Conservation (phyloP, 2,888 invertebrate genomes). For the Platyscelio sp. region DNA sequence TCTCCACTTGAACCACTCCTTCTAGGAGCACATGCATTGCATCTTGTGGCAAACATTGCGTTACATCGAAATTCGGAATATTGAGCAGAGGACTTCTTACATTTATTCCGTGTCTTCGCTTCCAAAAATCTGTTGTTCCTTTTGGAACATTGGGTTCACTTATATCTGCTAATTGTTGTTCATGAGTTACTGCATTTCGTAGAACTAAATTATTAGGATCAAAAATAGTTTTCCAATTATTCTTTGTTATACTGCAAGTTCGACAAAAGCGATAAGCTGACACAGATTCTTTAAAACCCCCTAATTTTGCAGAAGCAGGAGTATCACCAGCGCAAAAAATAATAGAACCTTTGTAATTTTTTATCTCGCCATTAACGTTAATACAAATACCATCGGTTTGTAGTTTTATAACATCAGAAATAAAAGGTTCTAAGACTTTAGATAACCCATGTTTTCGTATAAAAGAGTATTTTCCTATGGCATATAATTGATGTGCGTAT, state of each 20-base stretch:
- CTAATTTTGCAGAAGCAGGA: constrained; percentile 63
- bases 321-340: constrained; percentile 63
- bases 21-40: constrained; percentile 17
- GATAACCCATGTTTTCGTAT: neutral
- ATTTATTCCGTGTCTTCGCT: neutral
- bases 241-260: neutral
- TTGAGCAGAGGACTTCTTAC: neutral
- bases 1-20: neutral
- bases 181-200: neutral
- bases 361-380: neutral
- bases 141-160: neutral
- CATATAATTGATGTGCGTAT: neutral
- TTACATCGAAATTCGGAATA: neutral
- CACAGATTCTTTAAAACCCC: constrained; percentile 56
- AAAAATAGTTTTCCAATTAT: neutral
- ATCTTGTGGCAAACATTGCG: constrained; percentile 18
- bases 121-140: neutral
- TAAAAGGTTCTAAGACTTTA: neutral
- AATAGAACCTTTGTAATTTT: constrained; percentile 7
- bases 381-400: neutral
- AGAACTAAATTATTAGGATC: neutral
- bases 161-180: neutral
- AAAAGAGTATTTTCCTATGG: neutral
- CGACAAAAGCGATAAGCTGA: neutral
- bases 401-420: neutral